Percentiles rank a stretch among this genome's conserved stretches.
Conservation (phyloP, 2,113 vertebrate species). For the Cinclus cinclus region DNA sequence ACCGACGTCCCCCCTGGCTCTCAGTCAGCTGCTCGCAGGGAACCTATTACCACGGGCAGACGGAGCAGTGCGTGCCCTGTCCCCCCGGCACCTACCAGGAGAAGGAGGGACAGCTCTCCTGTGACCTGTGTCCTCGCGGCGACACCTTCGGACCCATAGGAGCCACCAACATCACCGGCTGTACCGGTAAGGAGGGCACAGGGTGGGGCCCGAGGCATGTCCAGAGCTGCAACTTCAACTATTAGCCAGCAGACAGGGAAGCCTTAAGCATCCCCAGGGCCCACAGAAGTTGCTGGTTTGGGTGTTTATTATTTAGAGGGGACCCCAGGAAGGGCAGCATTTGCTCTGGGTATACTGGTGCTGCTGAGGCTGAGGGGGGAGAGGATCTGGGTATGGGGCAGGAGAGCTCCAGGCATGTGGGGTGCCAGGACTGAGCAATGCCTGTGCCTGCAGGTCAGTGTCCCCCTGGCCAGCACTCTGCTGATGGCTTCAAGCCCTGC, state of each 20-base stretch:
- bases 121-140: conserved; percentile 94
- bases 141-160: conserved; percentile 88
- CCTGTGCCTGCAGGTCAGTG: conserved; percentile 84
- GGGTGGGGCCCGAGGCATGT: accelerated
- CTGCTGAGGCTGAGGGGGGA: background rate
- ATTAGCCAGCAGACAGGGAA: background rate
- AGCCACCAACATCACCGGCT: conserved; percentile 90
- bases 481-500: conserved; percentile 93
- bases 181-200: conserved; percentile 79
- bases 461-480: conserved; percentile 86
- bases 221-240: background rate
- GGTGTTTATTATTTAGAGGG: background rate
- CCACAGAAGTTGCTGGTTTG: background rate
- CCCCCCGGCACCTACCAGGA: conserved; percentile 96
- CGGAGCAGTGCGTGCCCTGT: conserved; percentile 91
- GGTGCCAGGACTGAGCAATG: background rate
- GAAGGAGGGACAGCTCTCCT: conserved; percentile 95
- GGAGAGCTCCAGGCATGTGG: background rate
- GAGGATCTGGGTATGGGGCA: background rate
- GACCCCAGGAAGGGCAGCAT: background rate
- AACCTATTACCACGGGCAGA: conserved; percentile 95
- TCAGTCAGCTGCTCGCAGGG: conserved; percentile 96
- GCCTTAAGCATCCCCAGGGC: background rate
- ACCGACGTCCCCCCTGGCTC: conserved; percentile 75
- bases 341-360: background rate